Conservation (phyloP, 64 coral and sea anemone species). For the Astreopora myriophthalma region DNA sequence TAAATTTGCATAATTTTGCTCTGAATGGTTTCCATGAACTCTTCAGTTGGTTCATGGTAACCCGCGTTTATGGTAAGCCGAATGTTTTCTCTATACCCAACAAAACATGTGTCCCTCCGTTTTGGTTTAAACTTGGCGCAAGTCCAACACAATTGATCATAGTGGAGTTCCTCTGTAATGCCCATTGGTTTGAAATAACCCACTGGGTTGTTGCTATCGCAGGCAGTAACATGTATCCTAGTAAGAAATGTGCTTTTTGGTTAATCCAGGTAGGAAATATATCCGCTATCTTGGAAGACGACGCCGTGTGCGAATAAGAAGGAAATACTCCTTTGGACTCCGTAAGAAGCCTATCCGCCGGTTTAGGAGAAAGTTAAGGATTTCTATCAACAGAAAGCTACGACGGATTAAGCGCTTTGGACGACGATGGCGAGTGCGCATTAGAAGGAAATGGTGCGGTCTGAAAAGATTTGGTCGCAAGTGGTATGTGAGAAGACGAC, state of each 20-base stretch:
- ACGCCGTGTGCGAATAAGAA: not conserved
- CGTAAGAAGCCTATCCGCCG: not conserved
- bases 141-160: not conserved
- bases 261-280: conserved; percentile 13
- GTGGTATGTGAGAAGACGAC: not conserved
- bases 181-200: too few species aligned
- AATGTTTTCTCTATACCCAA: too few species aligned
- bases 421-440: not conserved
- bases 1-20: too few species aligned
- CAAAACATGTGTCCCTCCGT: too few species aligned
- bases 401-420: not conserved
- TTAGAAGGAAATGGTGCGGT: not conserved
- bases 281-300: not conserved
- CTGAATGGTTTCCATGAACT: too few species aligned
- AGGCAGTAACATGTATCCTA: not conserved
- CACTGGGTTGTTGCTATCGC: not conserved
- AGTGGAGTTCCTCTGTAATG: too few species aligned
- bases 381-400: not conserved
- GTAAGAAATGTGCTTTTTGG: not conserved
- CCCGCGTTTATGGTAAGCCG: too few species aligned
- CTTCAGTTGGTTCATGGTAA: too few species aligned
- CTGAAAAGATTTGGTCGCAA: not conserved
- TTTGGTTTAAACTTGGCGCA: too few species aligned
- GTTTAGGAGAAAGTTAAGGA: not conserved
- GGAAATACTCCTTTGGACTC: not conserved